A percentile compares a stretch with the other conserved stretches of the same genome.
Evolutionary conservation across 2,888 invertebrate genomes (phyloP).

Genomic region (Calameuta idolon): DNA sequence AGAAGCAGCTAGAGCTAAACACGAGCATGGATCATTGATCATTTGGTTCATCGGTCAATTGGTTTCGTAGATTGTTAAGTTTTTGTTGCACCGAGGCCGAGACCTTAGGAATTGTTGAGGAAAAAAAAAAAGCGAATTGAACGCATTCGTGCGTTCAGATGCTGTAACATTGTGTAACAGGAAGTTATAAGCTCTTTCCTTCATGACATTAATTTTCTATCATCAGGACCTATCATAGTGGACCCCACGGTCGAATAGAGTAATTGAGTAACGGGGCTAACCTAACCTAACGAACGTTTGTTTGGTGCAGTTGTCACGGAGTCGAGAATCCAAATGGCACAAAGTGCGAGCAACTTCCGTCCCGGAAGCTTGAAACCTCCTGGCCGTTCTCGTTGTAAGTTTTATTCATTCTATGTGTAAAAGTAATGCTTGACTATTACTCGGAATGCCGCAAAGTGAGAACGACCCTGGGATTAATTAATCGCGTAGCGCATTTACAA

Average conservation of each 20-base stretch:
- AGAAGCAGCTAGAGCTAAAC: not conserved
- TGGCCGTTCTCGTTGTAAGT: conserved; percentile 66
- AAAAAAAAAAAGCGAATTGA: not conserved
- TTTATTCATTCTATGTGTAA: not conserved
- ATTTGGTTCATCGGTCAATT: not conserved
- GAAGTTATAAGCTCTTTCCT: not conserved
- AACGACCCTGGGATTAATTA: not conserved
- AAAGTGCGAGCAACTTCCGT: conserved; percentile 64
- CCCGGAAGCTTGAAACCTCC: conserved; percentile 65
- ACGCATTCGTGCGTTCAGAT: not conserved
- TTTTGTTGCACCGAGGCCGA: not conserved
- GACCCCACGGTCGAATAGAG: not conserved
- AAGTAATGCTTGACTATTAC: not conserved
- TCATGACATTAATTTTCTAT: not conserved
- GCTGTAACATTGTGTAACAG: too few species aligned
- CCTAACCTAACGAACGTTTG: conserved; percentile 20
- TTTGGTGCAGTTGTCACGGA: conserved; percentile 62
- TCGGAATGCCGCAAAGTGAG: not conserved
- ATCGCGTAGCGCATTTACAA: not conserved
- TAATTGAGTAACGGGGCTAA: not conserved
- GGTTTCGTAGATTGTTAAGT: not conserved
- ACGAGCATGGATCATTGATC: not conserved
- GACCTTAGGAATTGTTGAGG: not conserved
- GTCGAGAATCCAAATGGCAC: conserved; percentile 62
- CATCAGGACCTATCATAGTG: not conserved